Percentiles rank a stretch among this genome's conserved stretches.
These are phyloP conservation scores for Microcaecilia unicolor DNA, from an alignment of 2,797 vertebrate genomes.

Conservation along the genomic window DNA sequence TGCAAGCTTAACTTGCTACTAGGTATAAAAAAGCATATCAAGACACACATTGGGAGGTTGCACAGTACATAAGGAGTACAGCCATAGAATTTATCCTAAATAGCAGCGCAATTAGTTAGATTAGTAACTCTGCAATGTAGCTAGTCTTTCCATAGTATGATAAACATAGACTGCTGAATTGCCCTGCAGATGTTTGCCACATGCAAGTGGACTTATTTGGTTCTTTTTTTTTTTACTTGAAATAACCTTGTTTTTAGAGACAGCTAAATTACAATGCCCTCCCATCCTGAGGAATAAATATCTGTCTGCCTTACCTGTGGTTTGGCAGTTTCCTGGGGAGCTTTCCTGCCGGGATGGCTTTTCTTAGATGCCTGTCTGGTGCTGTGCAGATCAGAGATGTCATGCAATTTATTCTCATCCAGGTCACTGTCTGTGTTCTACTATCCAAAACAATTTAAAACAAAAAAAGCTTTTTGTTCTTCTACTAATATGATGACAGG, in stretches of 20 bases:
- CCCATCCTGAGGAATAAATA: slow-evolving; percentile 11
- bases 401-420: neutral
- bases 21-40: no score
- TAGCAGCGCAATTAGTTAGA: no score
- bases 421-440: neutral
- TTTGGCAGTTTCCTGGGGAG: slow-evolving; percentile 3
- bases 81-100: no score
- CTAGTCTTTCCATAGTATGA: no score
- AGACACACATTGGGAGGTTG: no score
- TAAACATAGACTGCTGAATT: neutral
- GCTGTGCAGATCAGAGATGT: neutral
- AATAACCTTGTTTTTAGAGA: slow-evolving; percentile 18
- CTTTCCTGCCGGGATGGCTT: slow-evolving; percentile 1
- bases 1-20: no score
- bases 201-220: no score
- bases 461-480: neutral
- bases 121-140: no score
- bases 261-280: slow-evolving; percentile 15
- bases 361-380: neutral
- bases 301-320: neutral
- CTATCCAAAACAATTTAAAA: neutral
- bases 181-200: neutral
- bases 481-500: neutral
- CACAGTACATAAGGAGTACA: no score
- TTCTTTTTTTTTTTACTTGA: slow-evolving; percentile 21